A percentile compares a stretch with the other conserved stretches of the same genome.
phyloP scores from a whole-genome alignment of 2,888 invertebrate species.

The Caenorhabditis sulstoni region DNA sequence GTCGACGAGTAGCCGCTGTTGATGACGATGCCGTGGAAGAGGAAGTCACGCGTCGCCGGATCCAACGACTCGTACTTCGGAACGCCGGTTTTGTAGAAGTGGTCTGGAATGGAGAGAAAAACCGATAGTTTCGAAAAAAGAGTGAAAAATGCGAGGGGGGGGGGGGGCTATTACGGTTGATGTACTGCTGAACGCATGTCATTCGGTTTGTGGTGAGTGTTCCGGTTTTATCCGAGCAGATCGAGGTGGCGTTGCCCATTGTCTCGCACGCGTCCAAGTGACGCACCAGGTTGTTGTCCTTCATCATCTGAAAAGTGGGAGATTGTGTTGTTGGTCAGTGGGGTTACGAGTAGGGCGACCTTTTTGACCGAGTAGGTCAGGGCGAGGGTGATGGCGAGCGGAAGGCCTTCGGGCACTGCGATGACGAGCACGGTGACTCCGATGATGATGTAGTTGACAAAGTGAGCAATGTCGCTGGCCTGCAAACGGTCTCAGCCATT shows the following conservation, averaged over 20 bases:
- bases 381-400: constrained; percentile 96
- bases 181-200: constrained; percentile 84
- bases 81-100: constrained; percentile 67
- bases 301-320: constrained; percentile 81
- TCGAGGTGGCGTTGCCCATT: constrained; percentile 84
- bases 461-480: constrained; percentile 86
- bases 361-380: constrained; percentile 96
- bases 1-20: constrained; percentile 72
- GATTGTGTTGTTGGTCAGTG: no score
- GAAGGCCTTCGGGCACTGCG: constrained; percentile 98
- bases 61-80: constrained; percentile 62
- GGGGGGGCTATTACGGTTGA: constrained; percentile 60
- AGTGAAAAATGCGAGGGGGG: no score
- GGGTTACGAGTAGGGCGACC: constrained; percentile 76
- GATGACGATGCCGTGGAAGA: constrained; percentile 88
- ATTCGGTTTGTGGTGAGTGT: constrained; percentile 84
- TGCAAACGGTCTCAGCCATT: constrained; percentile 26
- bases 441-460: constrained; percentile 97
- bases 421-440: constrained; percentile 99
- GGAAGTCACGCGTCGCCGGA: constrained; percentile 81
- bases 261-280: constrained; percentile 84
- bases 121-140: neutral
- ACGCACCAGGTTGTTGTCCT: constrained; percentile 83
- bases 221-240: constrained; percentile 84
- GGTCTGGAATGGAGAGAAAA: constrained; percentile 36